A percentile compares a stretch with the other conserved stretches of the same genome.
Conservation (phyloP, 1,140 invertebrate species). For the Lepeophtheirus salmonis region DNA sequence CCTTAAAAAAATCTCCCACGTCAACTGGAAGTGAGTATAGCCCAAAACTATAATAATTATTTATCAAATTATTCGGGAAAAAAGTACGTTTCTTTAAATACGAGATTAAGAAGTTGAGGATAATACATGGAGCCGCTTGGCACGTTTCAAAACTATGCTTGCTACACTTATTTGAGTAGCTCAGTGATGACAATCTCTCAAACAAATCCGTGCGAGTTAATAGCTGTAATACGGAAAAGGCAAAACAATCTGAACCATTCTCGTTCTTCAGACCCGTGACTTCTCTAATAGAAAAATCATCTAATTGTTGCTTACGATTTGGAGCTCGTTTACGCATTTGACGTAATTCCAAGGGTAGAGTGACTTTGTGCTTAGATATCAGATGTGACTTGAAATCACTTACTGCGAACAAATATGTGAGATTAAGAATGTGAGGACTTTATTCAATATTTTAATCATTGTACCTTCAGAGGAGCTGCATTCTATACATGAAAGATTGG, state of each 20-base stretch:
- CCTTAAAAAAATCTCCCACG: background rate
- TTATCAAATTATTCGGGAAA: background rate
- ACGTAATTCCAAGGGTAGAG: background rate
- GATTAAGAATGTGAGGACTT: too few relatives aligned
- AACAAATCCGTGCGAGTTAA: background rate
- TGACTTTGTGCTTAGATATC: background rate
- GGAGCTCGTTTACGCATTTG: background rate
- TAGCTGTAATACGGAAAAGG: background rate
- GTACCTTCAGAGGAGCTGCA: background rate
- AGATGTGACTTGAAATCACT: background rate
- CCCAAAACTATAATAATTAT: background rate
- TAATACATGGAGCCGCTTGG: background rate
- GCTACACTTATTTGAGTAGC: background rate
- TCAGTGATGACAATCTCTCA: background rate
- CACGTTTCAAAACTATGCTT: background rate
- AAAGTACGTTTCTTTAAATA: background rate
- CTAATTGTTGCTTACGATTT: background rate
- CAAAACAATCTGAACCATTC: constrained; percentile 4
- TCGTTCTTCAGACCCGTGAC: background rate
- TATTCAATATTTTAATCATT: background rate
- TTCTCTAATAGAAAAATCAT: background rate
- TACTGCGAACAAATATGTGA: too few relatives aligned
- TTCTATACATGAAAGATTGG: background rate
- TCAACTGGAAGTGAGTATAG: background rate
- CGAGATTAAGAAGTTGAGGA: background rate